Base-by-base conservation (phyloP, 1,140 invertebrate species). In the Dreissena polymorpha region DNA sequence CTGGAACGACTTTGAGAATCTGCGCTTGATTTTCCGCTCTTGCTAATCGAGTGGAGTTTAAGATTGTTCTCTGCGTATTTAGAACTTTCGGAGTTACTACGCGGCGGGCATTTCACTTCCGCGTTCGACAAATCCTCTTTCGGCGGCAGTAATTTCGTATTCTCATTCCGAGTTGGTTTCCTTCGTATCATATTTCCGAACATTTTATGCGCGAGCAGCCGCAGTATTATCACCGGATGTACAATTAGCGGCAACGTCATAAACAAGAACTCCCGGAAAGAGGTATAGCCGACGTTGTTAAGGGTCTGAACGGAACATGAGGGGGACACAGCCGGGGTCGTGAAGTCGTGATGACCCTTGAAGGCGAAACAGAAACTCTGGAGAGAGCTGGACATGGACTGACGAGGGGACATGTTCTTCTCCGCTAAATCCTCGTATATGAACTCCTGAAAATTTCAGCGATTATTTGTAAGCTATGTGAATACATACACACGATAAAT, bases 171-270 rank as follows among this genome's bases (percentile, higher is more conserved):
- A 13, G 88, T 73, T 10, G 86, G 88, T 80, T 92, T 92, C 21
- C 90, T 72, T 21, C 90, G 86, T 7, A 92, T 90, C 90, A 92
- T 91, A 70, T 91, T 91, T 14, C 92, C 90, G 86, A 94, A 94
- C 23, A 95, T 91, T 67, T 95, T 93, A 88, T 95, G 95, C 67
- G 95, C 93, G 25, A 95, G 91, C 7, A 95, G 91, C 13, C 95
- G 91, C 16, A 95, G 88, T 13, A 95, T 91, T 18, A 95, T 94
- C 8, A 95, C 90, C 0, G 95, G 95, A 87, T 94, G 94, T 49
- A 95, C 91, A 18, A 95, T 90, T 76, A 94, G 92, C 0, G 95
- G 94, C 63, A 95, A 77, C n/a, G 90, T 89, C 64, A 90, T 87
- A 23, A 92, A 86, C 0, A 92, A 80, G 73, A 91, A 90, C 71